These are phyloP conservation scores for Agrilus planipennis DNA, from an alignment of 1,140 invertebrate genomes.

Conservation along the genomic window DNA sequence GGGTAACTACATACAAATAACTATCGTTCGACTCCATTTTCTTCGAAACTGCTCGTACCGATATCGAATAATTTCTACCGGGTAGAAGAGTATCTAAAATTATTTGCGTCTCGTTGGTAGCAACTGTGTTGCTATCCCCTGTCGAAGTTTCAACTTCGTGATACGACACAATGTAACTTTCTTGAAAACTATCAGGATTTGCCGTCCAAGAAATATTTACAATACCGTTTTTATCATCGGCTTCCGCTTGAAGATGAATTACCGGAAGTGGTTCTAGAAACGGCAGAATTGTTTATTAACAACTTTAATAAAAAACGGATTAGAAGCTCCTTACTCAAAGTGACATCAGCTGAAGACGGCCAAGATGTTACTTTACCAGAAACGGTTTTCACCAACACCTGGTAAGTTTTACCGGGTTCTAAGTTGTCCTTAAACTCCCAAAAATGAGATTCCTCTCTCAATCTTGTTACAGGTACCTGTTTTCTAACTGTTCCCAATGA, in stretches of 20 bases:
- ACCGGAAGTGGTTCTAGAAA: slow-evolving; percentile 62
- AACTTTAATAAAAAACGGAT: neutral
- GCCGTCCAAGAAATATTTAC: slow-evolving; percentile 66
- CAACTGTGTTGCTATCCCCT: slow-evolving; percentile 53
- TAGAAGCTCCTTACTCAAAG: slow-evolving; percentile 48
- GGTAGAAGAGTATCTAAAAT: slow-evolving; percentile 66
- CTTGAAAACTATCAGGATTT: slow-evolving; percentile 66
- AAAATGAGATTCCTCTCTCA: slow-evolving; percentile 48
- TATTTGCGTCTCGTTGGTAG: slow-evolving; percentile 45
- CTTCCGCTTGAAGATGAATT: slow-evolving; percentile 39
- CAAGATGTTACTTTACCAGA: slow-evolving; percentile 90
- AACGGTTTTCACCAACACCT: slow-evolving; percentile 82
- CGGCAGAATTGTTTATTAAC: slow-evolving; percentile 6
- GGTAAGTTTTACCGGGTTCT: slow-evolving; percentile 78
- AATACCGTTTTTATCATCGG: slow-evolving; percentile 53
- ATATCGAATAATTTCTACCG: slow-evolving; percentile 80
- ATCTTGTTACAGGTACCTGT: slow-evolving; percentile 49
- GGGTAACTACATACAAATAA: slow-evolving; percentile 63
- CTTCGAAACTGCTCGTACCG: slow-evolving; percentile 72
- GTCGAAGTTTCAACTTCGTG: slow-evolving; percentile 73
- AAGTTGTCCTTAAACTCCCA: slow-evolving; percentile 69
- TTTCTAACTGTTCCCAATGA: slow-evolving; percentile 56
- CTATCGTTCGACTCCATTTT: slow-evolving; percentile 69
- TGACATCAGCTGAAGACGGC: slow-evolving; percentile 77
- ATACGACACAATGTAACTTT: slow-evolving; percentile 72